Conservation (phyloP, 2,888 invertebrate species). For the Drosophila nigricruria region DNA sequence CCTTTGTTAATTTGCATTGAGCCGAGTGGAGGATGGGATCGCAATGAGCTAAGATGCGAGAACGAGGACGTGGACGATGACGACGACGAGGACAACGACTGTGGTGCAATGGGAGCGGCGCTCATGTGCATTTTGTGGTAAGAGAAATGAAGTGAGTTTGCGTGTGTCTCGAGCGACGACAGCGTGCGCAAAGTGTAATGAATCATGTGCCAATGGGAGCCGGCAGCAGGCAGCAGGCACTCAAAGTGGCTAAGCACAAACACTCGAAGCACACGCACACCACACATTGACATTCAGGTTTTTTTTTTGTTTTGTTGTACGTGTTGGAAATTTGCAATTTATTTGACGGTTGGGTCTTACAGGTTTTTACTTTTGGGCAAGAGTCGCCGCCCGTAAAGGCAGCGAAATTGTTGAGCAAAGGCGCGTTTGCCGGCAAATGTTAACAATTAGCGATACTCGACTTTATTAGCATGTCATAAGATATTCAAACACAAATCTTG, state of each 20-base stretch:
- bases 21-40: conserved; percentile 21
- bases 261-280: conserved; percentile 28
- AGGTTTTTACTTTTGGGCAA: conserved; percentile 34
- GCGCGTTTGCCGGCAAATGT: conserved; percentile 45
- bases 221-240: conserved; percentile 30
- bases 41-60: conserved; percentile 34
- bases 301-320: conserved; percentile 39
- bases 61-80: too few relatives aligned
- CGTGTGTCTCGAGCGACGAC: conserved; percentile 63
- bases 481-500: conserved; percentile 43
- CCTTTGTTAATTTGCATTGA: conserved; percentile 39
- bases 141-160: conserved; percentile 59
- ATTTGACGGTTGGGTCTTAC: conserved; percentile 48
- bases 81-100: conserved; percentile 13
- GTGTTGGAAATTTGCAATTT: conserved; percentile 71
- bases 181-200: conserved; percentile 60
- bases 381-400: conserved; percentile 26
- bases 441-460: conserved; percentile 30
- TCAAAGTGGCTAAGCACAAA: conserved; percentile 40
- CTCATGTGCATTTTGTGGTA: conserved; percentile 26
- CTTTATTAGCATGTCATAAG: conserved; percentile 41
- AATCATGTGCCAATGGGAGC: conserved; percentile 58
- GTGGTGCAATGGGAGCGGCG: conserved; percentile 49
- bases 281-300: conserved; percentile 21
- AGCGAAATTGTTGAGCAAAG: conserved; percentile 30